Conservation (phyloP, 2,888 invertebrate species). For the Eristalinus sepulchralis region DNA sequence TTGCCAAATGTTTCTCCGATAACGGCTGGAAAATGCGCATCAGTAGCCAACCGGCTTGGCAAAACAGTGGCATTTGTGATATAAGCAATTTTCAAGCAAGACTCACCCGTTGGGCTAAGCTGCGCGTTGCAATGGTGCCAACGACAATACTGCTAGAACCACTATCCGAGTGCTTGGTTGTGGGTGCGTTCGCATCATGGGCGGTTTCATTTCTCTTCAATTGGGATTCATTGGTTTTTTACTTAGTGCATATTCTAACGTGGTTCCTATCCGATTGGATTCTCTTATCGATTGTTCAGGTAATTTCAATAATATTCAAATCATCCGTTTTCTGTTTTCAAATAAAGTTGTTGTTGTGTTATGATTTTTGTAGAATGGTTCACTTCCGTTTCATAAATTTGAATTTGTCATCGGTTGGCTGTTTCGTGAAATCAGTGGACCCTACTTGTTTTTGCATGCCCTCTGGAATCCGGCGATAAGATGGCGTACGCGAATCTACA, state of each 20-base stretch:
- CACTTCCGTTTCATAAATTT: constrained; percentile 95
- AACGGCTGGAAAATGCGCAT: constrained; percentile 95
- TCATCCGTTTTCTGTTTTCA: background rate
- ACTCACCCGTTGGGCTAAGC: constrained; percentile 94
- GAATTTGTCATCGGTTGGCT: constrained; percentile 97
- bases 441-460: constrained; percentile 93
- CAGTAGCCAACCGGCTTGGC: constrained; percentile 96
- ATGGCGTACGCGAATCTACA: constrained; percentile 96
- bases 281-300: constrained; percentile 92
- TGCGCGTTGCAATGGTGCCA: constrained; percentile 97
- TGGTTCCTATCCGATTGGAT: constrained; percentile 99
- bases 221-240: constrained; percentile 95
- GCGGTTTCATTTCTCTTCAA: constrained; percentile 90
- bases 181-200: constrained; percentile 96
- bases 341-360: background rate
- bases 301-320: constrained; percentile 74
- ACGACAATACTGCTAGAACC: constrained; percentile 95
- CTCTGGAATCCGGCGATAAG: constrained; percentile 93
- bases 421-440: constrained; percentile 94
- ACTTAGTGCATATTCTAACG: constrained; percentile 93
- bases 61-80: constrained; percentile 95
- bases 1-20: constrained; percentile 93
- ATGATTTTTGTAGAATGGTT: constrained; percentile 86
- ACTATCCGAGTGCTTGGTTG: constrained; percentile 95
- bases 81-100: constrained; percentile 93